Percentiles rank a stretch among this genome's conserved stretches.
These are phyloP conservation scores for Struthio camelus DNA, from an alignment of 2,113 vertebrate species.

Conservation along the genomic window DNA sequence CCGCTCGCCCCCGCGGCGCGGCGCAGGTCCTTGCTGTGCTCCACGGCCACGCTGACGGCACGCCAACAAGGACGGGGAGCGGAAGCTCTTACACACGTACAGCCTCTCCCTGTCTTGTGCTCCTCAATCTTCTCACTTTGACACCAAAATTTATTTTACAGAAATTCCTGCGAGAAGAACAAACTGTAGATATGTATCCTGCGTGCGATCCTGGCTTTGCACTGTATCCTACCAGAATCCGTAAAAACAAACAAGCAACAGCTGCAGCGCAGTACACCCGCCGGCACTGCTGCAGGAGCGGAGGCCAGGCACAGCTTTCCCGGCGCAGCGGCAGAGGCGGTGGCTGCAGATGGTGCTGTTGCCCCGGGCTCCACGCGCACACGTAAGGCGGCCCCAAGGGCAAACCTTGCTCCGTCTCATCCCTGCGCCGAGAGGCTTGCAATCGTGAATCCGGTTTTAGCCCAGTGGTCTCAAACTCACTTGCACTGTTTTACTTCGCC, in stretches of 20 bases:
- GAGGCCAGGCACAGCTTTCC: not conserved
- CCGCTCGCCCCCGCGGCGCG: accelerated
- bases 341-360: not conserved
- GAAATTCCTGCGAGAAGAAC: not conserved
- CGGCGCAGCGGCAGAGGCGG: not conserved
- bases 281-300: no score
- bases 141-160: not conserved
- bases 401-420: not conserved
- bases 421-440: not conserved
- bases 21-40: accelerated
- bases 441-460: not conserved
- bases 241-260: not conserved
- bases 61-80: not conserved
- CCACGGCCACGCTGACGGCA: not conserved
- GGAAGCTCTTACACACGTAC: not conserved
- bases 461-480: not conserved
- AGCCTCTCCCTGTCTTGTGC: accelerated
- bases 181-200: not conserved
- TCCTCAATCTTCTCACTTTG: not conserved
- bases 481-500: not conserved
- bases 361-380: accelerated
- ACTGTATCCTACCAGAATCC: not conserved
- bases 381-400: accelerated
- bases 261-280: no score
- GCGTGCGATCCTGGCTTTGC: not conserved